Conservation (phyloP, 1,140 invertebrate species). For the Copidosoma floridanum region DNA sequence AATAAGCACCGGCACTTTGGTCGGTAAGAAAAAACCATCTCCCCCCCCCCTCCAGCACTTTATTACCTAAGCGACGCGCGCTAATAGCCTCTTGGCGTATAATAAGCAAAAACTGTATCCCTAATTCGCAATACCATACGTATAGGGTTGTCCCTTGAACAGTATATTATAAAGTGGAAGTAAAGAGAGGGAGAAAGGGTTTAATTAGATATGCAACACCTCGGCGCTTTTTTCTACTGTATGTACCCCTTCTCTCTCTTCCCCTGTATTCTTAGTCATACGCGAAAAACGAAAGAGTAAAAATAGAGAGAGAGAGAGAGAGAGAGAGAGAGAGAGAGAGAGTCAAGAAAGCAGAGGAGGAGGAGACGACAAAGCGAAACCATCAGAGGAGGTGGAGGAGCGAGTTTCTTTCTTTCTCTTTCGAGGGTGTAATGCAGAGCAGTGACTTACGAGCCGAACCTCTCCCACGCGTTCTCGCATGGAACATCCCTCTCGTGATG, state of each 20-base stretch:
- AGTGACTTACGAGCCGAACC: conserved; percentile 7
- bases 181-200: neutral
- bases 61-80: conserved; percentile 6
- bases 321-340: neutral
- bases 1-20: no score
- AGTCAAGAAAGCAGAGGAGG: no score
- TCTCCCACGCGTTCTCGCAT: neutral
- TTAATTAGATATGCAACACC: conserved; percentile 21
- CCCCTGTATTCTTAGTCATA: neutral
- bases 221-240: neutral
- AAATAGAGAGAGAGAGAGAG: no score
- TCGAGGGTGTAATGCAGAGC: conserved; percentile 3
- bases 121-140: no score
- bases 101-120: conserved; percentile 23
- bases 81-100: conserved; percentile 7
- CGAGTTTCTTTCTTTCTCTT: no score
- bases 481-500: neutral
- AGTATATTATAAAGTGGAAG: no score
- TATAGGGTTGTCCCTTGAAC: conserved; percentile 15
- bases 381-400: no score
- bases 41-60: no score
- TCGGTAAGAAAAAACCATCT: no score
- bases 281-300: neutral
- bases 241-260: neutral
- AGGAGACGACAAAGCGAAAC: no score